Evolutionary conservation across 1,140 invertebrate genomes (phyloP).

Genomic region (Vanessa atalanta): DNA sequence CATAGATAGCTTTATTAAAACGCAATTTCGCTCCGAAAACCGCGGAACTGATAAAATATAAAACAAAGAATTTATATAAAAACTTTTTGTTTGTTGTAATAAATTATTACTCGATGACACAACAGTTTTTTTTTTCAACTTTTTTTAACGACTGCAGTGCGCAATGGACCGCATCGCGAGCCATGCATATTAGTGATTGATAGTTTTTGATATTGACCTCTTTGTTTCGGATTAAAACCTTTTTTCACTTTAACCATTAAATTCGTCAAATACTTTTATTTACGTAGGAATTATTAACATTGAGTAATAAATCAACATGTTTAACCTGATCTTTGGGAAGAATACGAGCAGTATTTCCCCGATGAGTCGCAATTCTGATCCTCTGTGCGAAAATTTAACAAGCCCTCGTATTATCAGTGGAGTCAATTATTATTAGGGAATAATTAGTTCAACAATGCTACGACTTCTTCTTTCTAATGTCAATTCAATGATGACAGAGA

Average conservation of each 20-base stretch:
- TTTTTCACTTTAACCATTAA: background rate
- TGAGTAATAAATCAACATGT: too few relatives aligned
- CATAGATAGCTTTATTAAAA: background rate
- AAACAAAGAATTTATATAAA: slow-evolving; percentile 6
- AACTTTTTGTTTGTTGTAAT: slow-evolving; percentile 16
- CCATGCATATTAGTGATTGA: slow-evolving; percentile 30
- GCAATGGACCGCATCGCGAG: slow-evolving; percentile 16
- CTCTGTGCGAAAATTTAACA: too few relatives aligned
- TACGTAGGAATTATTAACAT: too few relatives aligned
- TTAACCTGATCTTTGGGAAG: too few relatives aligned
- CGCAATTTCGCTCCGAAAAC: slow-evolving; percentile 1
- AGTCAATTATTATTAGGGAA: too few relatives aligned
- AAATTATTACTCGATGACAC: slow-evolving; percentile 23
- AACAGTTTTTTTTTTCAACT: background rate
- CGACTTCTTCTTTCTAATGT: too few relatives aligned
- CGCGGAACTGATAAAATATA: slow-evolving; percentile 6
- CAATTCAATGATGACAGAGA: too few relatives aligned
- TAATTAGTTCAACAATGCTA: too few relatives aligned
- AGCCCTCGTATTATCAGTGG: too few relatives aligned
- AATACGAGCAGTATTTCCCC: too few relatives aligned
- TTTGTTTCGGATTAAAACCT: slow-evolving; percentile 10
- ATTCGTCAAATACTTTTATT: too few relatives aligned
- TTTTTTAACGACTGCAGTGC: slow-evolving; percentile 14
- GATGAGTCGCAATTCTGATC: too few relatives aligned
- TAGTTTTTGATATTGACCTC: slow-evolving; percentile 21